These are phyloP conservation scores for Mormoops blainvillei DNA, from an alignment of 2,113 vertebrate genomes.

Conservation along the genomic window DNA sequence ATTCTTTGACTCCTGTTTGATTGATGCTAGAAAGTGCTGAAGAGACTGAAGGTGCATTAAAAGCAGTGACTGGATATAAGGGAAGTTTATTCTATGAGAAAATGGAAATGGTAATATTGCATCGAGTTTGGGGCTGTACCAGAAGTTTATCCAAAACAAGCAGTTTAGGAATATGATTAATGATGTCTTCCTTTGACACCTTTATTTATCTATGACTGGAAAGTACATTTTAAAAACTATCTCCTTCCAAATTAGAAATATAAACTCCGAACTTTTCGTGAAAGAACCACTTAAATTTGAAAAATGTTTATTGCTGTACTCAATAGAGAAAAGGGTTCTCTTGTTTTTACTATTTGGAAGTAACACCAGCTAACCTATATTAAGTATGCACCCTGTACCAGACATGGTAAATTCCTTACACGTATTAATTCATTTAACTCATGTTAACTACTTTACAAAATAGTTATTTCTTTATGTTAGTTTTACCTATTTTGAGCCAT, in stretches of 20 bases:
- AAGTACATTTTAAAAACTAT: background rate
- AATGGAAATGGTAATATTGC: background rate
- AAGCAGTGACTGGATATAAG: background rate
- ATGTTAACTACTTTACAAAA: background rate
- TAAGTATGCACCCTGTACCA: background rate
- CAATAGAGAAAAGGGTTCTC: fast-evolving
- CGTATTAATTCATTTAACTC: background rate
- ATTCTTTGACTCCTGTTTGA: background rate
- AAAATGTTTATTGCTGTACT: background rate
- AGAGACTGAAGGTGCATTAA: background rate
- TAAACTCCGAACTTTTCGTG: background rate
- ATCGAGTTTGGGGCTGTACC: background rate
- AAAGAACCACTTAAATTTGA: background rate
- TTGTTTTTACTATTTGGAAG: background rate
- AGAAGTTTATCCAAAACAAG: background rate
- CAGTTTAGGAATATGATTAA: background rate
- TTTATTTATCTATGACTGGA: background rate
- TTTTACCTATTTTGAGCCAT: background rate
- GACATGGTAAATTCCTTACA: background rate
- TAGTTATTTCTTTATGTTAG: background rate
- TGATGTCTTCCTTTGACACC: background rate
- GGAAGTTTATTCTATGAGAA: background rate
- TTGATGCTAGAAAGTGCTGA: background rate
- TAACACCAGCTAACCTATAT: background rate
- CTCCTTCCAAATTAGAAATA: background rate